Base-by-base conservation (phyloP, 1,140 invertebrate genomes). In the Saccostrea echinata region DNA sequence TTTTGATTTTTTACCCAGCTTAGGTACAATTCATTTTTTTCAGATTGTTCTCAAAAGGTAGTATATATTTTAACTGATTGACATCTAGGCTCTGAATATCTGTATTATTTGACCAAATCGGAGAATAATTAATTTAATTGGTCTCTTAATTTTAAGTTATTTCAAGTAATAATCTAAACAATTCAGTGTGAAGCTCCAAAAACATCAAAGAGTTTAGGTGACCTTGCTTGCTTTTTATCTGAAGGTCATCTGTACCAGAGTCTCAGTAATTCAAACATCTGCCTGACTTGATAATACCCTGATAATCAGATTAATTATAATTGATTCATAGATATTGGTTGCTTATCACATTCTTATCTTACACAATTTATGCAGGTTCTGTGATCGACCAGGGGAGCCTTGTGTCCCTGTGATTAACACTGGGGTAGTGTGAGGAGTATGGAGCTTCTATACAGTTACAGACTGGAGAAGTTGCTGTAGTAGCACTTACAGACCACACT, bases 261-360 rank as follows among this genome's bases (percentile, higher is more conserved):
- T 43, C 11, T 43, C 11, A 9, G 43, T 43, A 43, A 64, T 1
- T 24, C 57, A 71, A 30, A 8, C 64, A 13, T 71, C n/a, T 76
- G 68, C 30, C 68, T 76, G 24, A 30, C 68, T n/a, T 30, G 68
- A 76, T 33, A 30, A 76, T 76, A 27, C 24, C 12, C 27, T 30
- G 68, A 76, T 76, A 33, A 76, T 76, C 68, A 30, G 68, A 76
- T 76, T 76, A 76, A 76, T 30, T 76, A 30, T 76, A 76, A 76
- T 76, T 76, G 68, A 76, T 76, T 27, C 68, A 76, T 16, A 76
- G 68, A 76, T 76, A 76, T 76, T 11, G 3, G 27, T 24, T 76
- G 30, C 68, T 33, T 76, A 76, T 76, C 68, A 76, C 68, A 76
- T 76, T 76, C 68, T 76, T 33, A 76, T 76, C 27, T 33, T 33